A percentile compares a stretch with the other conserved stretches of the same genome.
These are phyloP conservation scores for Apodemia duryi DNA, from an alignment of 2,888 invertebrate species.

Conservation along the genomic window DNA sequence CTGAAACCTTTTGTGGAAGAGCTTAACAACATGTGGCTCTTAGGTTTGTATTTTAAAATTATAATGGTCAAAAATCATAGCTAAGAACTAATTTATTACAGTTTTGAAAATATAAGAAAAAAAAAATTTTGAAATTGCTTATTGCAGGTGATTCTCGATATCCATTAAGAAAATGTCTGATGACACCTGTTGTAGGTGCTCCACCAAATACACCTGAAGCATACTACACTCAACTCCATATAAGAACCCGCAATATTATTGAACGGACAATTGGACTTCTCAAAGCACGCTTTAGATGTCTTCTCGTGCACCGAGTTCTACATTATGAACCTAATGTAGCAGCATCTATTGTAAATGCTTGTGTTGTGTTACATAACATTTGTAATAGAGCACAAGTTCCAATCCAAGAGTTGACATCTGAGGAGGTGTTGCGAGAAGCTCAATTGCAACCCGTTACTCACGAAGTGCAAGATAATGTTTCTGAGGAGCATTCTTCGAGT, in stretches of 20 bases:
- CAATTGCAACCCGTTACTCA: not conserved
- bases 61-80: not conserved
- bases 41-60: not conserved
- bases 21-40: not conserved
- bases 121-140: not conserved
- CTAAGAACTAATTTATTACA: not conserved
- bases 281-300: constrained; percentile 28
- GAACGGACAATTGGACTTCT: constrained; percentile 27
- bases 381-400: constrained; percentile 18
- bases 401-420: constrained; percentile 12
- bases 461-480: not conserved
- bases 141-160: constrained; percentile 23
- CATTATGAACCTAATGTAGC: constrained; percentile 26
- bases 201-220: constrained; percentile 19
- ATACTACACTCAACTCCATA: constrained; percentile 20
- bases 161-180: constrained; percentile 19
- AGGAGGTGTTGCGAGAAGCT: not conserved
- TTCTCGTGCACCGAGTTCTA: constrained; percentile 23
- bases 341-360: constrained; percentile 26
- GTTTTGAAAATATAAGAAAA: not conserved
- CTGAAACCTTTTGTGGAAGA: not conserved
- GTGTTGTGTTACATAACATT: constrained; percentile 27
- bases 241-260: constrained; percentile 19
- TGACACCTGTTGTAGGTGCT: constrained; percentile 21
- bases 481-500: not conserved